Conservation (phyloP, 1,140 invertebrate species). For the Plodia interpunctella region DNA sequence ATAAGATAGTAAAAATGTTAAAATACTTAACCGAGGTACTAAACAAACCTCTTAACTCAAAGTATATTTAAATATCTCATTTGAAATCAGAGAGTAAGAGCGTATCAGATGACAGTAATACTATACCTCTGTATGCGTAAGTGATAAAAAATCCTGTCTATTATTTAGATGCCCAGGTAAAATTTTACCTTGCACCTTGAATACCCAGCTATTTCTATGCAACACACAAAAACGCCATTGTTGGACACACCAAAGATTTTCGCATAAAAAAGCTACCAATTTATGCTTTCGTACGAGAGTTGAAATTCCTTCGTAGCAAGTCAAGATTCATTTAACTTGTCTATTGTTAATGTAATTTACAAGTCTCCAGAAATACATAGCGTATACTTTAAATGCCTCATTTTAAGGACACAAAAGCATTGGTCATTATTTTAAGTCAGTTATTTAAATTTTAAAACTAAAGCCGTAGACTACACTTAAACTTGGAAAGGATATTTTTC, state of each 20-base stretch:
- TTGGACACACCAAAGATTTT: conserved; percentile 13
- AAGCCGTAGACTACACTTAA: neutral
- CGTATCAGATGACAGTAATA: conserved; percentile 33
- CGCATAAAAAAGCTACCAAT: neutral
- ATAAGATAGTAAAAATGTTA: neutral
- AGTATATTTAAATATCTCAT: conserved; percentile 5
- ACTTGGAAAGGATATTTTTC: neutral
- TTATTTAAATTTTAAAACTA: neutral
- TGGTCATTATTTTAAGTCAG: neutral
- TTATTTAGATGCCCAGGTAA: conserved; percentile 42
- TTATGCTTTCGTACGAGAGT: neutral
- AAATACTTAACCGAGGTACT: neutral
- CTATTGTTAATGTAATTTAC: neutral
- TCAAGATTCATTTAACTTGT: neutral
- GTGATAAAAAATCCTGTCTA: conserved; percentile 29
- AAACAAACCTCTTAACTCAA: neutral
- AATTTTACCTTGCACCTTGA: conserved; percentile 36
- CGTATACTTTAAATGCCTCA: neutral
- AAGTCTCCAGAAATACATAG: neutral
- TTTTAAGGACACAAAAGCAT: neutral
- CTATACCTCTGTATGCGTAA: conserved; percentile 22
- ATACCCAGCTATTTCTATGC: conserved; percentile 28
- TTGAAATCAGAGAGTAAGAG: conserved; percentile 17
- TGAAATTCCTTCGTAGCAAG: neutral
- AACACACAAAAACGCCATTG: conserved; percentile 30